Base-by-base conservation (phyloP, 2,888 invertebrate genomes). In the Kuschelorhynchus macadamiae region DNA sequence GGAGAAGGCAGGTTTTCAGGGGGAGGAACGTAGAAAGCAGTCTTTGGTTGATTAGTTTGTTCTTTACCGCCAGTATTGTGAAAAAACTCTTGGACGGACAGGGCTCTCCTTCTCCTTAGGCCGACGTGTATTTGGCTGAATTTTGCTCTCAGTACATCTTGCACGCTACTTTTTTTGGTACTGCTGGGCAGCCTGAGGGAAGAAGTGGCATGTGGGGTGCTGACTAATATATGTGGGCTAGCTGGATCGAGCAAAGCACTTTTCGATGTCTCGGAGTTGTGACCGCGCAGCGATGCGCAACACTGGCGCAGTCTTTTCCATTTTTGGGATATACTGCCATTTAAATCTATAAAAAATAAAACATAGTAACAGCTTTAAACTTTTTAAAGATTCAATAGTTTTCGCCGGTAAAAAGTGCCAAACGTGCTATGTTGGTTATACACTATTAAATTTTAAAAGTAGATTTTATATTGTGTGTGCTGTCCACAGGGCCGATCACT, bases 221-320 rank as follows among this genome's bases (percentile, higher is more conserved):
- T 81, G 80, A 83, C 82, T 81, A 83, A 80, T 77, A 82, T 82
- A 61, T 79, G 81, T 21, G 82, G 81, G 72, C 77, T 82, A 36
- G 86, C 85, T n/a, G 86, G 85, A 1, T 88, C 88, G 30, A 89
- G 86, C 7, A 89, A 86, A 69, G 87, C 85, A 74, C 80, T 81
- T 70, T 81, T 78, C 57, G 83, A 79, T 56, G 82, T 78, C 59
- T 88, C 87, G 12, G 88, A 86, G 70, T 86, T 87, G 42, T 67
- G 67, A 41, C 84, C 81, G 50, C 83, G 78, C 65, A 84, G 77
- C 8, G 88, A 87, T 20, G 88, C 87, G 81, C 91, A 92, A 74
- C 91, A 87, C 65, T 91, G 87, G 25, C 91, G 87, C 67, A 92
- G 85, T 78, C 91, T 88, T 74, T 91, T 86, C 92, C 92, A 92